phyloP scores from a whole-genome alignment of 2,888 invertebrate genomes.

The Tenthredo notha region DNA sequence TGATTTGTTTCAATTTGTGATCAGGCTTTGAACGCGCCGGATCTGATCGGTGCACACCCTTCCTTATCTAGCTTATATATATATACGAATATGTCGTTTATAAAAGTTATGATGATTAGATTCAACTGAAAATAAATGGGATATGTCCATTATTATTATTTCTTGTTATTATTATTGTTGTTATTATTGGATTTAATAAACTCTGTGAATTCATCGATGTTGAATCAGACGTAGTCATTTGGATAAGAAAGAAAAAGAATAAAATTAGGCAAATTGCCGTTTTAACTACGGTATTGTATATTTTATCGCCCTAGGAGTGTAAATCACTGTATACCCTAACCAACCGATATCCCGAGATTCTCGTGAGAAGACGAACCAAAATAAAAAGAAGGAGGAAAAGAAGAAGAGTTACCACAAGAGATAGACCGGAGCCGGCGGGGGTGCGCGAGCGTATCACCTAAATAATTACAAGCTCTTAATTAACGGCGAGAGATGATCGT shows the following conservation, averaged over 20 bases:
- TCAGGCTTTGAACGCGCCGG: slow-evolving; percentile 74
- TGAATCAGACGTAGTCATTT: not conserved
- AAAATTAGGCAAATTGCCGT: not conserved
- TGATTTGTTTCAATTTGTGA: slow-evolving; percentile 76
- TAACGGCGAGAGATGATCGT: slow-evolving; percentile 77
- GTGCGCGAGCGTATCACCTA: slow-evolving; percentile 77
- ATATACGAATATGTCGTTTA: not conserved
- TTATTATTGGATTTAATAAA: not conserved
- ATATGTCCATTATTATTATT: not conserved
- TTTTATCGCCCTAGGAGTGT: slow-evolving; percentile 67
- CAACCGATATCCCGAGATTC: slow-evolving; percentile 28
- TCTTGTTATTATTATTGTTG: not conserved
- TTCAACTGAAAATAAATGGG: not conserved
- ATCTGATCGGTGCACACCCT: slow-evolving; percentile 63
- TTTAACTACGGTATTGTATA: slow-evolving; percentile 17
- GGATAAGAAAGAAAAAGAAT: not conserved
- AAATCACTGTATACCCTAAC: slow-evolving; percentile 64
- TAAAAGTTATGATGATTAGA: not conserved
- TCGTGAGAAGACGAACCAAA: not conserved
- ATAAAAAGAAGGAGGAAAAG: slow-evolving; percentile 45
- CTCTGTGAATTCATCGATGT: not conserved
- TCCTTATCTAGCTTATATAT: not conserved
- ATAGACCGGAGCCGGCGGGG: slow-evolving; percentile 72
- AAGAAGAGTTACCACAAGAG: slow-evolving; percentile 61
- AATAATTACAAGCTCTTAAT: slow-evolving; percentile 78